Evolutionary conservation across 1,140 invertebrate species (phyloP).

Genomic region (Agrypnia vestita): DNA sequence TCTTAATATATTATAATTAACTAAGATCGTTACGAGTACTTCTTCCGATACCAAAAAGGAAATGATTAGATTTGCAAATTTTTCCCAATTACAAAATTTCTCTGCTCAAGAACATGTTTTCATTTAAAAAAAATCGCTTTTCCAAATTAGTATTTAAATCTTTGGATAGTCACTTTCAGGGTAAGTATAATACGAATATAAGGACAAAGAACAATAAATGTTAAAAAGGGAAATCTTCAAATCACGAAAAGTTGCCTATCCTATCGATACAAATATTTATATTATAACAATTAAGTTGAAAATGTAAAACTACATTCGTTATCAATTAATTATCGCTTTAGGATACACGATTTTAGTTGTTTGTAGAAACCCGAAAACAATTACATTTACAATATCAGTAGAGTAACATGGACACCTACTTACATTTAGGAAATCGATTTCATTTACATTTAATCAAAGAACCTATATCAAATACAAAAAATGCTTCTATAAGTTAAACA

Average conservation of each 20-base stretch:
- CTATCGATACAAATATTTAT: constrained; percentile 25
- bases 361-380: constrained; percentile 54
- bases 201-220: neutral
- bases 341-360: constrained; percentile 59
- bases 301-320: constrained; percentile 38
- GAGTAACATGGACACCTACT: constrained; percentile 64
- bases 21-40: neutral
- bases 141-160: no score
- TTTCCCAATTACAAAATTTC: no score
- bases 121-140: no score
- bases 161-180: neutral
- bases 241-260: neutral
- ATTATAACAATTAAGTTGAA: constrained; percentile 31
- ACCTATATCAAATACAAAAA: constrained; percentile 23
- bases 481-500: constrained; percentile 25
- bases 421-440: constrained; percentile 67
- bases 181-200: constrained; percentile 2
- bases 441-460: constrained; percentile 64
- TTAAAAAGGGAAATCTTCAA: neutral
- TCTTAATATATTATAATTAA: constrained; percentile 7
- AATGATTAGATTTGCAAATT: no score
- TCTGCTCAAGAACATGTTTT: no score
- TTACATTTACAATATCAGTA: constrained; percentile 46
- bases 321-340: constrained; percentile 60
- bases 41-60: no score